Percentiles rank a stretch among this genome's conserved stretches.
These are phyloP conservation scores for Ecdyonurus torrentis DNA, from an alignment of 2,888 invertebrate species.

Conservation along the genomic window DNA sequence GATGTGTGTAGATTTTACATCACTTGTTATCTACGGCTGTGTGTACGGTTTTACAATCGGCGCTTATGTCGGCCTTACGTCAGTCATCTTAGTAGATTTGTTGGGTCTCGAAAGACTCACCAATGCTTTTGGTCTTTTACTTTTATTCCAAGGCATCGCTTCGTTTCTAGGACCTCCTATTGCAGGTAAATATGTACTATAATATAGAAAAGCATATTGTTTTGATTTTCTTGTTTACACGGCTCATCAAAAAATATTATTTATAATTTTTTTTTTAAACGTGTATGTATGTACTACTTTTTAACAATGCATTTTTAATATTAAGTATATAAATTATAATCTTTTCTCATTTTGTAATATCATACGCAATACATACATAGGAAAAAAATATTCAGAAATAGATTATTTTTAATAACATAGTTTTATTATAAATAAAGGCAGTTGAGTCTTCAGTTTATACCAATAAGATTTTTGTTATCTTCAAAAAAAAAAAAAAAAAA, in stretches of 20 bases:
- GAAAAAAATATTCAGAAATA: too few relatives aligned
- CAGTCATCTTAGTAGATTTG: slow-evolving; percentile 86
- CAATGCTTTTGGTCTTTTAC: slow-evolving; percentile 84
- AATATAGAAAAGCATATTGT: not conserved
- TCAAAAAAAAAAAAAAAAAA: too few relatives aligned
- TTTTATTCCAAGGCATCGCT: slow-evolving; percentile 88
- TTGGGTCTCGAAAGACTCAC: slow-evolving; percentile 83
- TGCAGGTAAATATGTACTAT: slow-evolving; percentile 46
- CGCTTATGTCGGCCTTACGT: slow-evolving; percentile 92
- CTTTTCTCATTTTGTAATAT: too few relatives aligned
- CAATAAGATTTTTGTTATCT: too few relatives aligned
- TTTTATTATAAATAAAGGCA: too few relatives aligned
- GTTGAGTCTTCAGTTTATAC: too few relatives aligned
- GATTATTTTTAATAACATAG: too few relatives aligned
- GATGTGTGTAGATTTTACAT: slow-evolving; percentile 51
- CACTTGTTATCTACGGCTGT: slow-evolving; percentile 58
- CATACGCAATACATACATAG: too few relatives aligned
- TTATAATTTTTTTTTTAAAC: not conserved
- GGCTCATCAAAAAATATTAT: not conserved
- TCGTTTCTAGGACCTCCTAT: slow-evolving; percentile 85
- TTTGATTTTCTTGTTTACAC: not conserved
- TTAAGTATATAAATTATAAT: too few relatives aligned
- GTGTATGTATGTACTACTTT: too few relatives aligned
- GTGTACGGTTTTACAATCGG: slow-evolving; percentile 84
- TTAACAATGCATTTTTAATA: too few relatives aligned